Evolutionary conservation across 2,797 vertebrate genomes (phyloP).

Genomic region (Danio kyathit): DNA sequence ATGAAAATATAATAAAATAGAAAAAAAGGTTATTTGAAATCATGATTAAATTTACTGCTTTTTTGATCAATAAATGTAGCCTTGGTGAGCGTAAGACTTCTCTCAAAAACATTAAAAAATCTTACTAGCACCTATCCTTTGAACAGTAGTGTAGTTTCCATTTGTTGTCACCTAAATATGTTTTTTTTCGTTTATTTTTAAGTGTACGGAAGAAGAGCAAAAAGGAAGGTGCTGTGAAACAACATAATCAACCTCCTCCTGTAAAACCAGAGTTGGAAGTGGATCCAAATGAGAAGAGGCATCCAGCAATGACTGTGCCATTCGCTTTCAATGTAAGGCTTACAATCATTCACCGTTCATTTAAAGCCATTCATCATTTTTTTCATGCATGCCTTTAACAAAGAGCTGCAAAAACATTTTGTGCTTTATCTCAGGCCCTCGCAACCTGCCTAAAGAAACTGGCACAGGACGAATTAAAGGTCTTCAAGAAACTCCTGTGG

Average conservation of each 20-base stretch:
- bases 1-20: neutral
- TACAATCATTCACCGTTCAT: neutral
- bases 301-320: slow-evolving; percentile 73
- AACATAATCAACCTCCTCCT: slow-evolving; percentile 14
- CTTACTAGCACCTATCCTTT: neutral
- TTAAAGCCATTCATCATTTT: neutral
- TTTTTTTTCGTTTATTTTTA: neutral
- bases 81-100: neutral
- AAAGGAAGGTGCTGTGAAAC: slow-evolving; percentile 1
- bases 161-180: neutral
- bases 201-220: slow-evolving; percentile 41
- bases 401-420: neutral
- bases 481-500: slow-evolving; percentile 72
- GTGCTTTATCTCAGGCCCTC: slow-evolving; percentile 67
- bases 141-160: neutral
- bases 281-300: slow-evolving; percentile 52
- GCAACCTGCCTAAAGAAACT: slow-evolving; percentile 62
- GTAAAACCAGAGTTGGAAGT: slow-evolving; percentile 54
- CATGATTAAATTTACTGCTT: neutral
- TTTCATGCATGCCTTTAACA: neutral
- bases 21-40: neutral
- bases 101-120: neutral
- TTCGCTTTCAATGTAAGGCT: slow-evolving; percentile 74
- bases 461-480: slow-evolving; percentile 9
- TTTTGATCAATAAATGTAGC: neutral